Percentiles rank a stretch among this genome's conserved stretches.
phyloP scores from a whole-genome alignment of 2,113 vertebrate species.

The Sylvietta virens region DNA sequence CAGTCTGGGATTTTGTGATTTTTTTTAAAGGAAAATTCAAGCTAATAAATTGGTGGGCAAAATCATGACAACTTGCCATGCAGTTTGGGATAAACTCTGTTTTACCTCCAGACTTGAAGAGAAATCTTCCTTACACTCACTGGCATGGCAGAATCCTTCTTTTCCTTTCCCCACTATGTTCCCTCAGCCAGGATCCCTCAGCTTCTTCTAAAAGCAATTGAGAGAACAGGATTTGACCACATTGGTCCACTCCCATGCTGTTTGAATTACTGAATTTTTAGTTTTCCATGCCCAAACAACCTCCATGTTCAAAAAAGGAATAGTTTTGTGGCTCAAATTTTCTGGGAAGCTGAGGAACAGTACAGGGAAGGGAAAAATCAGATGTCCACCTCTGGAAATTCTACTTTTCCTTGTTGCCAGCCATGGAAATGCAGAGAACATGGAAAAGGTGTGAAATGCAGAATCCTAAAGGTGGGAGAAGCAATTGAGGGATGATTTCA shows the following conservation, averaged over 20 bases:
- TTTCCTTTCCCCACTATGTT: slow-evolving; percentile 35
- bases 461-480: not conserved
- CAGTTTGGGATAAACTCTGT: not conserved
- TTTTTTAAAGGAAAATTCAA: not conserved
- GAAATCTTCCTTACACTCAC: slow-evolving; percentile 6
- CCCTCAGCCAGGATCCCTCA: slow-evolving; percentile 22
- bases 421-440: not conserved
- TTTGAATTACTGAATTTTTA: not conserved
- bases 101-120: not conserved
- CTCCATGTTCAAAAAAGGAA: not conserved
- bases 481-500: not conserved
- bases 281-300: not conserved
- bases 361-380: slow-evolving; percentile 5
- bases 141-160: slow-evolving; percentile 24
- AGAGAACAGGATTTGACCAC: slow-evolving; percentile 36
- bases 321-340: not conserved
- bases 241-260: not conserved
- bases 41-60: not conserved
- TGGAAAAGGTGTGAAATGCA: not conserved
- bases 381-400: not conserved
- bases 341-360: not conserved
- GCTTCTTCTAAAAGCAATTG: slow-evolving; percentile 15
- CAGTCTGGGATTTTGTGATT: not conserved
- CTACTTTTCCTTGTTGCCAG: not conserved
- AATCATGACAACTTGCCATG: not conserved